Evolutionary conservation across 2,888 invertebrate genomes (phyloP).

Genomic region (Drosophila ezoana): DNA sequence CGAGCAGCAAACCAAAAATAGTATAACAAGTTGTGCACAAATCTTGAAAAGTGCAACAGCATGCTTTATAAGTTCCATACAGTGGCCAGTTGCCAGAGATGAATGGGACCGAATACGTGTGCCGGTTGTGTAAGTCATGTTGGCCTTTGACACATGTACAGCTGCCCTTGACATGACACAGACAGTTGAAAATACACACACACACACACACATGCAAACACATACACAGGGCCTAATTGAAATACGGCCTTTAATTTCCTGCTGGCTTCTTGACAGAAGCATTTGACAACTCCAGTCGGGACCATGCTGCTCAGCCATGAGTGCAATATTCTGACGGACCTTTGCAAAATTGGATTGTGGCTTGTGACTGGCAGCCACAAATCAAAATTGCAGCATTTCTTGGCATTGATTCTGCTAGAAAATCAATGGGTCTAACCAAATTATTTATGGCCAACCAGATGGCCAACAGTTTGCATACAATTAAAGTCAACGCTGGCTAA

Average conservation of each 20-base stretch:
- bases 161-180: slow-evolving; percentile 31
- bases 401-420: slow-evolving; percentile 29
- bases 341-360: slow-evolving; percentile 26
- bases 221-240: slow-evolving; percentile 42
- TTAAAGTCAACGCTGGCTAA: slow-evolving; percentile 15
- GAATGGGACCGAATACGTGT: neutral
- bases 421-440: slow-evolving; percentile 17
- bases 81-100: slow-evolving; percentile 1
- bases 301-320: slow-evolving; percentile 22
- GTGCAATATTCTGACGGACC: slow-evolving; percentile 9
- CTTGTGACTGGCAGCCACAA: slow-evolving; percentile 23
- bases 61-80: slow-evolving; percentile 10
- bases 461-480: slow-evolving; percentile 27
- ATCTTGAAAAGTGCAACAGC: slow-evolving; percentile 51
- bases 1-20: slow-evolving; percentile 18
- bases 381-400: slow-evolving; percentile 30
- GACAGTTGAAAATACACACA: neutral
- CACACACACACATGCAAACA: neutral
- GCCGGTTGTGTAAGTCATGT: slow-evolving; percentile 24
- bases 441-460: slow-evolving; percentile 20
- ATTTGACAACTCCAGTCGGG: slow-evolving; percentile 23
- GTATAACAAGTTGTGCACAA: slow-evolving; percentile 30
- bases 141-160: slow-evolving; percentile 3
- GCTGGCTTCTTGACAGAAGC: slow-evolving; percentile 18
- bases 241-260: slow-evolving; percentile 54